Base-by-base conservation (phyloP, 1,140 invertebrate genomes). In the Drosophila pruinosa region DNA sequence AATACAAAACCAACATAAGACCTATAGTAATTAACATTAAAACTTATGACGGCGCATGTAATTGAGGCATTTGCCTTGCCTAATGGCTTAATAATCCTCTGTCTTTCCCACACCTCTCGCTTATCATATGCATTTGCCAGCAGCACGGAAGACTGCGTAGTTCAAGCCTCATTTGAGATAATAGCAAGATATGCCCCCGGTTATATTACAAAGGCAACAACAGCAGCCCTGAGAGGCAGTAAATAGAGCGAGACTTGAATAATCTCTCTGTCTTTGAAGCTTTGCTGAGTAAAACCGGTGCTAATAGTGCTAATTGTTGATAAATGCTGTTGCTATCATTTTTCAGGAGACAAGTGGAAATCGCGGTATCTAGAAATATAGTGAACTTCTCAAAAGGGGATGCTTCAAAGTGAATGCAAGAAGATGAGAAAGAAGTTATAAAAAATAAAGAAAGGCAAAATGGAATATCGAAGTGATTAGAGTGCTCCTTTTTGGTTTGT, bases 81-180 rank as follows among this genome's bases (percentile, higher is more conserved):
- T 62, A 74, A 86, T 85, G 83, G 59, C 72, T 80, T 69, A 68
- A 83, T 83, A 65, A 68, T 73, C 48, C 28, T 48, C 15, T 34
- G 48, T 24, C 31, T 64, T 41, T 39, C 39, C 38, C n/a, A n/a
- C n/a, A n/a, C n/a, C 5, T 43, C 17, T 21, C 10, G 10, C 47
- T 50, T 50, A 54, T 68, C 15, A 71, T 28, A 31, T 58, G 14
- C 19, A 48, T 54, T 34, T 34, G 31, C 31, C n/a, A 10, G 31
- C 31, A 34, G 31, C 24, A 48, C 45, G 41, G 59, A 19, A 54
- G 59, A 64, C 17, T 50, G 52, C 62, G 26, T 64, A 71, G 53
- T 73, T 76, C 45, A 86, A 56, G 76, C 77, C 72, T 67, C 80
- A 83, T 83, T 83, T 76, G 50, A 31, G n/a, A 6, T 62, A 79